Evolutionary conservation across 2,888 invertebrate genomes (phyloP), one percentile per base, ranked within the genome.

Genomic region (Drosophila hamatofila): DNA sequence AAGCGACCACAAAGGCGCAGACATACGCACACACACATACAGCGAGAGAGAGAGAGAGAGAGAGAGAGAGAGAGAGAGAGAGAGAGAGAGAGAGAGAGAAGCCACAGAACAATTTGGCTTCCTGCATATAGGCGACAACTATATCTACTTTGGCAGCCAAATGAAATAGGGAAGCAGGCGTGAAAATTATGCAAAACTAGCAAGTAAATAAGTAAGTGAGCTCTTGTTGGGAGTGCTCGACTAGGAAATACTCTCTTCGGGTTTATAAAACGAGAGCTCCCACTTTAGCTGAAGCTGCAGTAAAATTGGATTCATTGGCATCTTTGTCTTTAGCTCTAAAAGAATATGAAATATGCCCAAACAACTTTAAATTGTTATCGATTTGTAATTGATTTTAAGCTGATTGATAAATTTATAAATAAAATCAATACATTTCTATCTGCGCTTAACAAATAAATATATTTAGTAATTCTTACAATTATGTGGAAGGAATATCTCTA

Each of bases 1-100:
- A 72, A 80, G 59, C 74, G 67, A 71, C 88, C 83, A 57, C 78
- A 78, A 52, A 62, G 52, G 42, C 63, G 39, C 21, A 48, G 39
- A 35, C 41, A n/a, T 25, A 39, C 25, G 41, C 33, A 51, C 35
- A n/a, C 51, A 52, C 33, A 33, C 41, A 25, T 35, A 23, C 2
- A 25, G 2, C 2, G 25, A 25, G 25, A 25, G 25, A 25, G 25
- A 25, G 25, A 25, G 25, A 4, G 25, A 25, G 25, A 4, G 25
- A 25, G 25, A 2, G 30, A 2, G 9, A 30, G 1, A 9, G 30
- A 30, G 2, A 9, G 30, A 9, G 30, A 8, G 30, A 9, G 30
- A 30, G 9, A 30, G 9, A 30, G 30, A 1, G 30, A 30, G 9
- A 2, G 30, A 9, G 30, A 9, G 30, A 30, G 30, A 30, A 9